These are phyloP conservation scores for Phalacrocorax carbo DNA, from an alignment of 2,113 vertebrate species.

Conservation along the genomic window DNA sequence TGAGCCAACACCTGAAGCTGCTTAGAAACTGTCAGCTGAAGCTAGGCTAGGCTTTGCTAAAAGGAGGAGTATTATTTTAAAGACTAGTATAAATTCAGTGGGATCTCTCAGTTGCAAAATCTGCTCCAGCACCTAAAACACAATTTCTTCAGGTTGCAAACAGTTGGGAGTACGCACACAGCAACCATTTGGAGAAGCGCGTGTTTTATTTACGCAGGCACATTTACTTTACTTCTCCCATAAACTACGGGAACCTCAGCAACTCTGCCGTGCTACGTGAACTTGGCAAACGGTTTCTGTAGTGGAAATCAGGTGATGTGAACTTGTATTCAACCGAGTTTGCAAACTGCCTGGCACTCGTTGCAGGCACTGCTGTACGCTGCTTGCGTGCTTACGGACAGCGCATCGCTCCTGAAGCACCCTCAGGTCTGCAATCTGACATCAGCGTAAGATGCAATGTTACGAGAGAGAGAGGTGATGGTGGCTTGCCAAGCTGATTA, in stretches of 20 bases:
- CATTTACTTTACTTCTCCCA: not conserved
- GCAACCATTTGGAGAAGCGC: fast-evolving
- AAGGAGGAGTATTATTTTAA: not conserved
- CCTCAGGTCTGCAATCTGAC: not conserved
- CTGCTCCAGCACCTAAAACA: not conserved
- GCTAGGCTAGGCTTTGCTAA: not conserved
- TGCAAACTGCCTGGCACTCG: not conserved
- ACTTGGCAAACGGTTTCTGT: not conserved
- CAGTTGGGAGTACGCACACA: not conserved
- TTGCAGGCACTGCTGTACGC: not conserved
- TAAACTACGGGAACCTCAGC: not conserved
- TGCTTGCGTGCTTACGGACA: not conserved
- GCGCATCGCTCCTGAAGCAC: not conserved
- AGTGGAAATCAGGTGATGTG: not conserved
- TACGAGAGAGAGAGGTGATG: not conserved
- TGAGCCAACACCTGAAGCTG: not conserved
- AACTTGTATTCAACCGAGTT: not conserved
- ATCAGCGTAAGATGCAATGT: not conserved
- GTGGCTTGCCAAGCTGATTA: not conserved
- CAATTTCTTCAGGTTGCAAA: not conserved
- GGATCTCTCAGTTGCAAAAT: not conserved
- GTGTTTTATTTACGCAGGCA: not conserved
- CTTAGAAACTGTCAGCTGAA: not conserved
- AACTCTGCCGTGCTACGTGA: fast-evolving
- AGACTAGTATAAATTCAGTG: not conserved